Evolutionary conservation across 2,888 invertebrate species (phyloP).

Genomic region (Tholera decimalis): DNA sequence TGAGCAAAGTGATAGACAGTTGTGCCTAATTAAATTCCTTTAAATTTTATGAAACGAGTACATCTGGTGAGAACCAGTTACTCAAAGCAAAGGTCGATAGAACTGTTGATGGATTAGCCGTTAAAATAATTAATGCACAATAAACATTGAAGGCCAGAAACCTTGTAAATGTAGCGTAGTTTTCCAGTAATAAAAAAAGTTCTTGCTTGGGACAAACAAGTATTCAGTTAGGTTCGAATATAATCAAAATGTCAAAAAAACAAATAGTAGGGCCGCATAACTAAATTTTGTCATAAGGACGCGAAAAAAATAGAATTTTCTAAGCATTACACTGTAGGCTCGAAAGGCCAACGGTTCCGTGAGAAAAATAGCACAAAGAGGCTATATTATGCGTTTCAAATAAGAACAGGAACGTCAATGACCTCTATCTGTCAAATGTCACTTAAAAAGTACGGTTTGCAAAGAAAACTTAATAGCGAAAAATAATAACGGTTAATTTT

Average conservation of each 20-base stretch:
- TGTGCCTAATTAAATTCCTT: constrained; percentile 1
- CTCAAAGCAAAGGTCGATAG: constrained; percentile 15
- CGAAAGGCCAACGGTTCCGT: too few species aligned
- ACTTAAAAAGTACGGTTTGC: too few species aligned
- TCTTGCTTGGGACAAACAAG: background rate
- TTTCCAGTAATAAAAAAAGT: constrained; percentile 6
- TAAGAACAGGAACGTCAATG: too few species aligned
- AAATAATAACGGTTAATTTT: too few species aligned
- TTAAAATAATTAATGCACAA: constrained; percentile 20
- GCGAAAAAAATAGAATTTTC: too few species aligned
- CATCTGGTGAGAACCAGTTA: constrained; percentile 16
- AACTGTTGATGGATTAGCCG: constrained; percentile 17
- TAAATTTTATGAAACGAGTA: background rate
- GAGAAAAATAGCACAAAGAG: too few species aligned
- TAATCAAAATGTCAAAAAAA: background rate
- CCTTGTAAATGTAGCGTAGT: constrained; percentile 4
- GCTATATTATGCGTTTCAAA: too few species aligned
- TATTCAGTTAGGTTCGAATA: background rate
- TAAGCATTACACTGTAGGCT: too few species aligned
- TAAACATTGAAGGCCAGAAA: constrained; percentile 32
- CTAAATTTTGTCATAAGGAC: too few species aligned
- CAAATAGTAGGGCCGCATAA: background rate
- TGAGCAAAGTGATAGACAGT: constrained; percentile 2
- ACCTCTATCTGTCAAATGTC: too few species aligned
- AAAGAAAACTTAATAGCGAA: too few species aligned